phyloP scores from a whole-genome alignment of 2,113 vertebrate species.

The Psittacara wagleri region DNA sequence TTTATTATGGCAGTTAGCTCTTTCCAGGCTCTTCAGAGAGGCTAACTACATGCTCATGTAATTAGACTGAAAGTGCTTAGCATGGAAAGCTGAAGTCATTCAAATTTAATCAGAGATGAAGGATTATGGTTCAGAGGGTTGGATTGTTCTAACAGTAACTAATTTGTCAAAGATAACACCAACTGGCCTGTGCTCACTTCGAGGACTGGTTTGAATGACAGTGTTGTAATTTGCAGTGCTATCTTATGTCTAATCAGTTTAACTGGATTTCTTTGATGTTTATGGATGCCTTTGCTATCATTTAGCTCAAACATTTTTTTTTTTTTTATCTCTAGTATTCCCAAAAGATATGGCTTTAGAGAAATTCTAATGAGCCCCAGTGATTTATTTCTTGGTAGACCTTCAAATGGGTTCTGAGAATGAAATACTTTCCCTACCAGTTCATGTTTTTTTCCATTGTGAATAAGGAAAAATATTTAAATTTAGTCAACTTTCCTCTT shows the following conservation, averaged over 20 bases:
- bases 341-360: neutral
- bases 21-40: neutral
- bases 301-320: neutral
- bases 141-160: neutral
- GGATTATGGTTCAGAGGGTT: neutral
- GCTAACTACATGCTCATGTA: neutral
- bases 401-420: conserved; percentile 40
- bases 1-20: neutral
- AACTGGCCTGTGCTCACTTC: neutral
- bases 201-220: neutral
- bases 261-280: neutral
- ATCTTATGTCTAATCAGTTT: neutral
- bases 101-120: neutral
- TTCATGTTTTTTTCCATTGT: conserved; percentile 48
- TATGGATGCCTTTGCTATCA: neutral
- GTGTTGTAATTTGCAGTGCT: neutral
- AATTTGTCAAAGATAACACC: neutral
- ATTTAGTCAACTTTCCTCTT: conserved; percentile 61
- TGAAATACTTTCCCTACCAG: conserved; percentile 9
- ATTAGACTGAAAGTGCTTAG: neutral
- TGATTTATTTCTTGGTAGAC: conserved; percentile 31
- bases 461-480: conserved; percentile 50
- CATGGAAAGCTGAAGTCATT: neutral
- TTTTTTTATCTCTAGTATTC: neutral
- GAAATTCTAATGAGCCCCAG: neutral